These are phyloP conservation scores for Hydrolagus colliei DNA, from an alignment of 2,797 vertebrate genomes.

Conservation along the genomic window DNA sequence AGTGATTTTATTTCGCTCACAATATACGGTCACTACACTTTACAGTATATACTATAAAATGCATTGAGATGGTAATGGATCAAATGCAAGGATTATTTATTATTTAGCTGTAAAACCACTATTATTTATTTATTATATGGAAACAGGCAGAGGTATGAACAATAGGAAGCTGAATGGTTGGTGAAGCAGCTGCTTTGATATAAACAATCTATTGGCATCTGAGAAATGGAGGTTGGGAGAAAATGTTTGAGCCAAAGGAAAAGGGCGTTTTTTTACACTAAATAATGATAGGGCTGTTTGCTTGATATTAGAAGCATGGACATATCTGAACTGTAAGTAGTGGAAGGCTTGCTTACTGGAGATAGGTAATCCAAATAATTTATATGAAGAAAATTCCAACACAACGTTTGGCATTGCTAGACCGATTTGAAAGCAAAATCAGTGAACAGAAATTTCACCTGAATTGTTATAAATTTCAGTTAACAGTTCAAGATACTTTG, in stretches of 20 bases:
- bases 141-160: not conserved
- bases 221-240: not conserved
- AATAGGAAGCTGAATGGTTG: not conserved
- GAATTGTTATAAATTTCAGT: constrained; percentile 1
- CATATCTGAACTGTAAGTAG: too few species aligned
- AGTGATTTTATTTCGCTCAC: not conserved
- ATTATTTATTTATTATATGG: too few species aligned
- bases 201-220: too few species aligned
- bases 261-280: not conserved
- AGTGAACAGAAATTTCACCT: not conserved
- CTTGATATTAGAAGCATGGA: not conserved
- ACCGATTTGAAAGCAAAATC: too few species aligned
- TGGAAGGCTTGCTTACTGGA: not conserved
- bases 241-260: too few species aligned
- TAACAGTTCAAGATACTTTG: not conserved
- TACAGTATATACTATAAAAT: too few species aligned
- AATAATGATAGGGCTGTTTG: not conserved
- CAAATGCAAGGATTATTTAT: too few species aligned
- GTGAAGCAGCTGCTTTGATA: not conserved
- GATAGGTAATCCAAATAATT: not conserved
- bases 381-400: not conserved
- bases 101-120: too few species aligned
- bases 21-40: too few species aligned
- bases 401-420: too few species aligned
- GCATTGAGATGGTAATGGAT: too few species aligned